Evolutionary conservation across 2,113 vertebrate species (phyloP).

Genomic region (Mustela nigripes): DNA sequence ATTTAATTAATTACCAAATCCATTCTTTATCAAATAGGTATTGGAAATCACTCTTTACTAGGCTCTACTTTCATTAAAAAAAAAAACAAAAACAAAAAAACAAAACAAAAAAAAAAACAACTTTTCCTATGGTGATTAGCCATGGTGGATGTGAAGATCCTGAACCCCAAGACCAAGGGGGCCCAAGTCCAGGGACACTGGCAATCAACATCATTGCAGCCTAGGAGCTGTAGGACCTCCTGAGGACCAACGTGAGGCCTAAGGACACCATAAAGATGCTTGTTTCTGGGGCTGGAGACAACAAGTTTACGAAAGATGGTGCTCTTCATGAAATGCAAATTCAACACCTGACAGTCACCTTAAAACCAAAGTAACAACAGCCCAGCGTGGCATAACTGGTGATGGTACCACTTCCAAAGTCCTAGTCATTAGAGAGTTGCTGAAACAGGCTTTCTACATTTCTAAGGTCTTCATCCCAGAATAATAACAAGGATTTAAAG

Average conservation of each 20-base stretch:
- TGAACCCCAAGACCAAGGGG: not conserved
- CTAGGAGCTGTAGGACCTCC: not conserved
- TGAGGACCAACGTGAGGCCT: not conserved
- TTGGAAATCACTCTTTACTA: not conserved
- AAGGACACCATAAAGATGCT: not conserved
- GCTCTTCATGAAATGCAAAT: not conserved
- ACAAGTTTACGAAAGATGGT: not conserved
- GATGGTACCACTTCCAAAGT: slow-evolving; percentile 94
- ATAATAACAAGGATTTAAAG: not conserved
- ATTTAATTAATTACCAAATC: not conserved
- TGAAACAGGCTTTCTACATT: slow-evolving; percentile 96
- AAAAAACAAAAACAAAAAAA: not conserved
- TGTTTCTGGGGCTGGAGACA: not conserved
- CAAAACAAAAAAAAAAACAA: not conserved
- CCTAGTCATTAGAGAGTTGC: slow-evolving; percentile 94
- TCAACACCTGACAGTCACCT: not conserved
- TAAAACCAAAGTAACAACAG: slow-evolving; percentile 92
- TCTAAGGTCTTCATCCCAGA: slow-evolving; percentile 92
- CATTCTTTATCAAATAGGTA: not conserved
- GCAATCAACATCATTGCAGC: not conserved
- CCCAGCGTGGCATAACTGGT: slow-evolving; percentile 94
- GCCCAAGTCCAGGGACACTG: not conserved
- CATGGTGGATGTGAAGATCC: not conserved
- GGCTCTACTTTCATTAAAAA: not conserved
- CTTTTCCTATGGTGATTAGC: not conserved